Evolutionary conservation across 2,797 vertebrate species (phyloP).

Genomic region (Nyctalus aviator): DNA sequence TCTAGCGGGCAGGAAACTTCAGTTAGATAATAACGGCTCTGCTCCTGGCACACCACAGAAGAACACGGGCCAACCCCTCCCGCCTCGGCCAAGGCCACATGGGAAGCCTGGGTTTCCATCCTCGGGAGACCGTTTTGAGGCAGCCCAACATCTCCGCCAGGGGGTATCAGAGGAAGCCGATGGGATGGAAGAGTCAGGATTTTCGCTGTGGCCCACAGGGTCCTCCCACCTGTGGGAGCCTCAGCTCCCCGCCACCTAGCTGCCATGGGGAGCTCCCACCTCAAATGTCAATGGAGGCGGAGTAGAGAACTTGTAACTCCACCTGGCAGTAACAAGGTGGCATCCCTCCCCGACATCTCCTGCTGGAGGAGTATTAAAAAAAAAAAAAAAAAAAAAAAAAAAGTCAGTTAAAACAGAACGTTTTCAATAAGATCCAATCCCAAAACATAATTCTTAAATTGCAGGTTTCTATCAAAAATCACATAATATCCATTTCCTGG

Average conservation of each 20-base stretch:
- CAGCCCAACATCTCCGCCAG: background rate
- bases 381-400: too few relatives aligned
- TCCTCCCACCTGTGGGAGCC: background rate
- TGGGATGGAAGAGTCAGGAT: background rate
- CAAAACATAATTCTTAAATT: background rate
- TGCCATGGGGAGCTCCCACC: background rate
- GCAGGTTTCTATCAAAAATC: background rate
- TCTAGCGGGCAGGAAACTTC: background rate
- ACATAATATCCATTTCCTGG: background rate
- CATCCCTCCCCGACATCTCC: too few relatives aligned
- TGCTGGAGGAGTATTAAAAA: background rate
- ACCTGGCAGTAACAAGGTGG: background rate
- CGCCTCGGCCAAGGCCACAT: background rate
- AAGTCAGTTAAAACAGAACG: background rate
- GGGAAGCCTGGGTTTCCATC: background rate
- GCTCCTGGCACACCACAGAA: background rate
- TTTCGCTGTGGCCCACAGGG: background rate
- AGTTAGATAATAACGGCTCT: background rate
- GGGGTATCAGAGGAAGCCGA: background rate
- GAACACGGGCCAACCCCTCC: background rate
- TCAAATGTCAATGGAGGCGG: background rate
- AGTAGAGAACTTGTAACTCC: background rate
- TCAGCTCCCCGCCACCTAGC: background rate
- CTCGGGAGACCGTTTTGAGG: background rate
- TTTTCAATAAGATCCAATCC: slow-evolving; percentile 29